A percentile compares a stretch with the other conserved stretches of the same genome.
phyloP scores from a whole-genome alignment of 2,797 vertebrate species.

The Graptemys geographica region DNA sequence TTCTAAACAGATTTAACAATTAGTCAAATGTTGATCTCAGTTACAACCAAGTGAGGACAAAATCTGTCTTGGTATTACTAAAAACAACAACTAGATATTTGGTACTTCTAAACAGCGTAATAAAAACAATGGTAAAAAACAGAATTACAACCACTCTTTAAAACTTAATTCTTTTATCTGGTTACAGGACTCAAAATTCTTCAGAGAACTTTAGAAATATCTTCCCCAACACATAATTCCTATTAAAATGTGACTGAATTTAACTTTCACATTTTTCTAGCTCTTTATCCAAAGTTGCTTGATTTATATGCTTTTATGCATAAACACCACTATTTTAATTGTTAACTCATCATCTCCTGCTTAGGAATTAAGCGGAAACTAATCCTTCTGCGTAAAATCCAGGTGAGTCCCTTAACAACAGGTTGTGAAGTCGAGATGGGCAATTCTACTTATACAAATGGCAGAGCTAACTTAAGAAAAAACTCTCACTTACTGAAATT shows the following conservation, averaged over 20 bases:
- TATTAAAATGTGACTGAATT: neutral
- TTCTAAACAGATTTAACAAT: constrained; percentile 72
- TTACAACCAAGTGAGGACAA: constrained; percentile 22
- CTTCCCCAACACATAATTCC: constrained; percentile 43
- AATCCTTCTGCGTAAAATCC: constrained; percentile 25
- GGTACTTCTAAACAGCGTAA: neutral
- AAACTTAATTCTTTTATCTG: constrained; percentile 28
- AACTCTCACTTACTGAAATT: neutral
- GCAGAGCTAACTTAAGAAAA: neutral
- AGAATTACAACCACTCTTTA: constrained; percentile 40
- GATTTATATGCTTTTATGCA: constrained; percentile 58
- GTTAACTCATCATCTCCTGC: constrained; percentile 70
- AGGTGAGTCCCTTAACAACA: neutral
- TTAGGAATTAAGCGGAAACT: constrained; percentile 61
- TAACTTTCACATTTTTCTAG: constrained; percentile 37
- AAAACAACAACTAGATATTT: neutral
- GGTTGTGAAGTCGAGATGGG: constrained; percentile 18
- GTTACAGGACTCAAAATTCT: constrained; percentile 25
- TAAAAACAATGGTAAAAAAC: constrained; percentile 43
- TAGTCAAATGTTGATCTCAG: constrained; percentile 18
- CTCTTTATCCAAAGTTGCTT: constrained; percentile 63
- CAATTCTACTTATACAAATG: neutral
- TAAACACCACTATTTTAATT: constrained; percentile 66
- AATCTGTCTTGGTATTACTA: constrained; percentile 26
- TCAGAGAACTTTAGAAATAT: constrained; percentile 39